Conservation (phyloP, 2,113 vertebrate genomes). For the Pardalotus punctatus region DNA sequence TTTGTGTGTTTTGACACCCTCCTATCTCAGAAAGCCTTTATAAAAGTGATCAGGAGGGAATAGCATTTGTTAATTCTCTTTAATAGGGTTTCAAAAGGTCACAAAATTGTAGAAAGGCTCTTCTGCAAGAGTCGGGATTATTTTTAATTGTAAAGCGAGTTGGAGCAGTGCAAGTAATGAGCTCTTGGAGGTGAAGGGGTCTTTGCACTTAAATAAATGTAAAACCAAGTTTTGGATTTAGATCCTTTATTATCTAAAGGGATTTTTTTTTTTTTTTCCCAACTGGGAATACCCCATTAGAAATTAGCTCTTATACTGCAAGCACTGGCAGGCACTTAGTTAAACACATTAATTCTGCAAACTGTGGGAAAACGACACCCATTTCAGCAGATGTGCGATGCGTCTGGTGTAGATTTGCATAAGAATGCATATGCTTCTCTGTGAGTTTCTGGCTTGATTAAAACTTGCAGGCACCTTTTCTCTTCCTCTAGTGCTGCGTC, state of each 20-base stretch:
- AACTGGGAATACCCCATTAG: slow-evolving; percentile 23
- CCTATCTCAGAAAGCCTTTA: background rate
- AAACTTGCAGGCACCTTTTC: slow-evolving; percentile 43
- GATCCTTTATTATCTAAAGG: background rate
- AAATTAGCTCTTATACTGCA: background rate
- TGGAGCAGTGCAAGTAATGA: background rate
- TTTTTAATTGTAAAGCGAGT: slow-evolving; percentile 37
- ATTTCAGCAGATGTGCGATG: slow-evolving; percentile 36
- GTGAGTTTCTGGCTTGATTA: slow-evolving; percentile 30
- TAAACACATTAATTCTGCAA: slow-evolving; percentile 53
- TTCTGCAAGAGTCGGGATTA: background rate
- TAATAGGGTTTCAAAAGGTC: slow-evolving; percentile 32
- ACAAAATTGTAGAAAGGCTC: background rate
- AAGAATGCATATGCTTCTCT: slow-evolving; percentile 39
- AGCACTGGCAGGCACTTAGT: slow-evolving; percentile 30
- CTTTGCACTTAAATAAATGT: slow-evolving; percentile 13
- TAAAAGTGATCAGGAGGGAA: background rate
- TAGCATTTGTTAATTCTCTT: slow-evolving; percentile 3
- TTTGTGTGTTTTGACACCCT: background rate
- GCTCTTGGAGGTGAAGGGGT: background rate
- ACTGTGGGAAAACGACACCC: slow-evolving; percentile 49
- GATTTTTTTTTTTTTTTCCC: background rate
- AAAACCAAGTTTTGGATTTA: slow-evolving; percentile 2
- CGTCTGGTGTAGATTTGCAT: slow-evolving; percentile 34
- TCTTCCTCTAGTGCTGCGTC: background rate